phyloP scores from a whole-genome alignment of 2,888 invertebrate genomes.

The Diachrysia chrysitis region DNA sequence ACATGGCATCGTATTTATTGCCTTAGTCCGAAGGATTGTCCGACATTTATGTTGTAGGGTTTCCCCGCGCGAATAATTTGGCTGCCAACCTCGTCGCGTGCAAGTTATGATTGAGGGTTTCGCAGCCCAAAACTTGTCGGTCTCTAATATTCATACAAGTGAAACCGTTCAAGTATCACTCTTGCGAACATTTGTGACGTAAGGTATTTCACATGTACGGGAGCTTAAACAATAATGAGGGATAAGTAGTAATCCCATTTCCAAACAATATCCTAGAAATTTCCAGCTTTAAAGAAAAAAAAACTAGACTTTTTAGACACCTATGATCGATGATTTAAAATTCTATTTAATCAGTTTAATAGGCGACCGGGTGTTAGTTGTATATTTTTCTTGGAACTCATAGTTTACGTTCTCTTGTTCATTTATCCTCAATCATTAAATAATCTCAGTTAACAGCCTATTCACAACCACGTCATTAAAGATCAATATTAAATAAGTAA shows the following conservation, averaged over 20 bases:
- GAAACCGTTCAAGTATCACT: background rate
- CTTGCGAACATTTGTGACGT: background rate
- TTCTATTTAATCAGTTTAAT: constrained; percentile 69
- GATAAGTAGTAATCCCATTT: background rate
- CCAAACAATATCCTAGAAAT: background rate
- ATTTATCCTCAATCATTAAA: constrained; percentile 51
- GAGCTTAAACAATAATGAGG: background rate
- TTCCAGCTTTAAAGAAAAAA: constrained; percentile 12
- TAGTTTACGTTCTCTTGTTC: constrained; percentile 41
- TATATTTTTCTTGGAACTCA: constrained; percentile 62
- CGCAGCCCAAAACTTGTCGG: background rate
- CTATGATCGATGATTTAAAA: constrained; percentile 59
- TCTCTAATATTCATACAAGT: background rate
- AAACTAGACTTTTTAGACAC: constrained; percentile 45
- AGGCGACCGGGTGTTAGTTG: constrained; percentile 66
- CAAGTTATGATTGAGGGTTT: background rate
- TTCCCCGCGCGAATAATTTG: constrained; percentile 3
- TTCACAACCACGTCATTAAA: constrained; percentile 45
- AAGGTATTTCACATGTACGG: background rate
- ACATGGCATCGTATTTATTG: background rate
- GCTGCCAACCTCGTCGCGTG: constrained; percentile 4
- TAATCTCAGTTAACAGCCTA: constrained; percentile 34
- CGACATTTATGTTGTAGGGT: constrained; percentile 4
- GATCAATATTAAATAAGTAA: constrained; percentile 50
- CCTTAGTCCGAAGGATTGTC: constrained; percentile 4